A percentile compares a stretch with the other conserved stretches of the same genome.
Conservation (phyloP, 2,888 invertebrate species). For the Conops quadrifasciatus region DNA sequence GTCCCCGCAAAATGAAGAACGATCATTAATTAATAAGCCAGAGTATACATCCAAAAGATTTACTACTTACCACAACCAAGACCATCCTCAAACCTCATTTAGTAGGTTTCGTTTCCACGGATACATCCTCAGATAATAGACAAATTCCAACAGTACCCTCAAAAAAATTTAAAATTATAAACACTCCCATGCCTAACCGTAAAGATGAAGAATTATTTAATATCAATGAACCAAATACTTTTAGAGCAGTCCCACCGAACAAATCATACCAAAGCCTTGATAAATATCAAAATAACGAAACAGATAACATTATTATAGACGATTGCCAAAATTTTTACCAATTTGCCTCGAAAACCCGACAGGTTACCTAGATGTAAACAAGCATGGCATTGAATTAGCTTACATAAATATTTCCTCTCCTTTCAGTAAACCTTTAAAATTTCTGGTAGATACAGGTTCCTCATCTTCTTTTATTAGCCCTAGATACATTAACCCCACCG, state of each 20-base stretch:
- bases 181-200: neutral
- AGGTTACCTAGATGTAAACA: slow-evolving; percentile 39
- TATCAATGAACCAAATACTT: slow-evolving; percentile 14
- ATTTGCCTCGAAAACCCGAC: slow-evolving; percentile 33
- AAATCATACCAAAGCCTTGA: neutral
- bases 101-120: neutral
- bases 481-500: slow-evolving; percentile 23
- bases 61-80: neutral
- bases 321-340: slow-evolving; percentile 34
- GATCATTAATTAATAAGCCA: slow-evolving; percentile 1
- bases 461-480: slow-evolving; percentile 39
- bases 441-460: slow-evolving; percentile 37
- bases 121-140: neutral
- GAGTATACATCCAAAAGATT: no score
- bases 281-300: neutral
- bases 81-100: neutral
- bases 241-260: slow-evolving; percentile 6
- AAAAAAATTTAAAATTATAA: slow-evolving; percentile 13
- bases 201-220: slow-evolving; percentile 19
- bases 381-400: slow-evolving; percentile 31
- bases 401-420: slow-evolving; percentile 38
- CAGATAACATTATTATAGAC: slow-evolving; percentile 20
- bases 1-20: neutral
- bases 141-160: slow-evolving; percentile 10
- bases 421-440: slow-evolving; percentile 37